These are phyloP conservation scores for Uria aalge DNA, from an alignment of 2,113 vertebrate genomes.

Conservation along the genomic window DNA sequence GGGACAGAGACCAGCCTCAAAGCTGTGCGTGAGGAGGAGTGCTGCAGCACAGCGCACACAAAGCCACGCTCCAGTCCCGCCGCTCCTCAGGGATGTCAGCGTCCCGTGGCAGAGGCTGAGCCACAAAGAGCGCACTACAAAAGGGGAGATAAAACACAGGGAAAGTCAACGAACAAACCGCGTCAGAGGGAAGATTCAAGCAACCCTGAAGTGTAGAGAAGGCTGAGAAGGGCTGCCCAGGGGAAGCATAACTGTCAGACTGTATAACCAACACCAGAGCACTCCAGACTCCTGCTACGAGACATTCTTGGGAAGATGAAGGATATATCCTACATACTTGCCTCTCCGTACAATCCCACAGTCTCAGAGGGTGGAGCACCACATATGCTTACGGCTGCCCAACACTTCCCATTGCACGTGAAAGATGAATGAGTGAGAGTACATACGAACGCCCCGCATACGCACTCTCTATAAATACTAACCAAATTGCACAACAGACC, in stretches of 20 bases:
- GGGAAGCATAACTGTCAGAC: neutral
- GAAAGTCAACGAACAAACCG: neutral
- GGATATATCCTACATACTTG: neutral
- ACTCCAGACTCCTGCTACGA: neutral
- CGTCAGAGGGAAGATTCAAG: neutral
- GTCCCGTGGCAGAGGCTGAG: neutral
- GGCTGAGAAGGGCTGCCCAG: neutral
- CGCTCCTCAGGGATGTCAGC: rapidly evolving
- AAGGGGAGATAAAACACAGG: neutral
- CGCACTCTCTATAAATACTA: neutral
- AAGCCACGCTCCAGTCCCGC: neutral
- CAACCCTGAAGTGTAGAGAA: neutral
- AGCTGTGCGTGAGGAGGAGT: neutral
- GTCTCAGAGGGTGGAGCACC: neutral
- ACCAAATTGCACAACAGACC: neutral
- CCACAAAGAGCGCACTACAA: neutral
- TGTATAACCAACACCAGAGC: neutral
- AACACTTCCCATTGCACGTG: neutral
- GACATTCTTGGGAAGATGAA: neutral
- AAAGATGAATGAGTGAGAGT: neutral
- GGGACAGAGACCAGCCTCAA: neutral
- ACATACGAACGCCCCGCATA: rapidly evolving
- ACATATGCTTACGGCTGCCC: neutral
- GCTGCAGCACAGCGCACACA: neutral
- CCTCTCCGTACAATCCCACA: neutral